Evolutionary conservation across 2,113 vertebrate genomes (phyloP), one percentile per base, ranked within the genome.

Genomic region (Mustela lutreola): DNA sequence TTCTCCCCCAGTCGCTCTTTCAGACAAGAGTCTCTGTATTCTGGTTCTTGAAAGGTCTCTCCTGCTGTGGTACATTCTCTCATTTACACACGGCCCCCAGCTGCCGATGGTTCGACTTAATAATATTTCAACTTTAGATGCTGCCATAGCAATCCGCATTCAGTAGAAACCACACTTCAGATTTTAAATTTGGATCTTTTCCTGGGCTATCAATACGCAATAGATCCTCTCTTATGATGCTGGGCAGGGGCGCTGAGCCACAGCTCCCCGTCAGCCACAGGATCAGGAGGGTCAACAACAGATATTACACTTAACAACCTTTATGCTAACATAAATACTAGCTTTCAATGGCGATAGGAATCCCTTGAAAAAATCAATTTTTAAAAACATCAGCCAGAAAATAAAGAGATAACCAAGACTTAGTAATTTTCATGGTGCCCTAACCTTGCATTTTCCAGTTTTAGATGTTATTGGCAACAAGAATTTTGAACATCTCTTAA

Each of bases 371-470:
- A 50, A 88, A 65, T 76, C 24, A 2, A 7, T 63, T 56, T 56
- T 93, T 7, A 8, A 93, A 96, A 93, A 91, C 71, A 71, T 56
- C 73, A 79, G 31, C 56, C 16, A 73, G 39, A 50, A 56, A 28
- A 48, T 90, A 6, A 39, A 28, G 36, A 79, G 84, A 19, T 63
- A 60, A 71, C 6, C 12, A 42, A 86, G 33, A 85, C 3, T 81
- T 93, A 48, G 33, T 60, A 7, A 79, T 86, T 97, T 91, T 82
- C 67, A 85, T 91, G 48, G 50, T 89, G n/a, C 92, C 11, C 5
- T 94, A 82, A 89, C 2, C 33, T 95, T n/a, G 33, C 22, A 81
- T 75, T 94, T 93, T 39, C 26, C 16, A 48, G 31, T 79, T 33
- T 90, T 75, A 94, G 15, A 58, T 87, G 1, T 75, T 80, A 36